Percentiles rank a stretch among this genome's conserved stretches.
Evolutionary conservation across 2,113 vertebrate genomes (phyloP).

Genomic region (Menidia beryllina): DNA sequence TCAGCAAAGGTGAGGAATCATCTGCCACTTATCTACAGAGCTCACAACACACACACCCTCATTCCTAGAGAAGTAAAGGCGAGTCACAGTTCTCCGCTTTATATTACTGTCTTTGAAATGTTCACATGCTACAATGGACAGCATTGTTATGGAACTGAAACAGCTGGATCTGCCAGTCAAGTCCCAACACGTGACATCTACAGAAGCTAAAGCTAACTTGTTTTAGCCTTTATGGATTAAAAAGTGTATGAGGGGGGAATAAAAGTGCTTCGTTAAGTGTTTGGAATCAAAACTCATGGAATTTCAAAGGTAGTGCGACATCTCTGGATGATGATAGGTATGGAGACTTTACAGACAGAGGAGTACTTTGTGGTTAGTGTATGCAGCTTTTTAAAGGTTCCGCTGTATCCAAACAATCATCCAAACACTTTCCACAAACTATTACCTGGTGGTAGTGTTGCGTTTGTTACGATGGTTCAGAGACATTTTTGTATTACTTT

Average conservation of each 20-base stretch:
- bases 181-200: background rate
- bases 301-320: conserved; percentile 4
- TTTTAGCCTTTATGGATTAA: background rate
- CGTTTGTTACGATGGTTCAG: conserved; percentile 32
- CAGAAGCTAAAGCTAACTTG: background rate
- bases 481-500: conserved; percentile 34
- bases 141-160: conserved; percentile 7
- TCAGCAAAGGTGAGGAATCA: conserved; percentile 3
- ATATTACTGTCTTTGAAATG: conserved; percentile 1
- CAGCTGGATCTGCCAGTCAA: background rate
- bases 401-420: conserved; percentile 35
- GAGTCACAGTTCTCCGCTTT: conserved; percentile 1
- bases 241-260: too few species aligned
- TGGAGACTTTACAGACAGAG: background rate
- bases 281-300: background rate
- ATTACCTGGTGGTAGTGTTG: background rate
- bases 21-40: background rate
- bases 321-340: conserved; percentile 1
- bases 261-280: background rate
- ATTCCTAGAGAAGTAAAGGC: conserved; percentile 1
- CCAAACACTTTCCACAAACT: conserved; percentile 32
- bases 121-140: background rate
- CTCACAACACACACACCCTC: background rate
- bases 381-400: conserved; percentile 1
- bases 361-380: conserved; percentile 1